Base-by-base conservation (phyloP, 2,797 vertebrate genomes). In the Clarias laeviceps region DNA sequence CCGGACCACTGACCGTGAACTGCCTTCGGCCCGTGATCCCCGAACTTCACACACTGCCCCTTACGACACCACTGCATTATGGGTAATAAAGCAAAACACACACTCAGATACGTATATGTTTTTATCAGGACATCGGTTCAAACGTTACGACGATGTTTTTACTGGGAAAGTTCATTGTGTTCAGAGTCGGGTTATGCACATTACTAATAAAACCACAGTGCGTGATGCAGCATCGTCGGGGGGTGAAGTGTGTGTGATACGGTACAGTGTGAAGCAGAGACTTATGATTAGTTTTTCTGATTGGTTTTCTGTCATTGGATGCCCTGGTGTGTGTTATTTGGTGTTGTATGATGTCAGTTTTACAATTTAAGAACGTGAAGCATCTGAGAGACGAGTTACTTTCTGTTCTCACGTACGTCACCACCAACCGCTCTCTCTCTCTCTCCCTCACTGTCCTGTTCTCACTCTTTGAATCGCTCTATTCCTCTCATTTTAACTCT, bases 1-100 rank as follows among this genome's bases (percentile, higher is more conserved):
- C 92, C 24, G 0, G 98, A 98, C 98, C 98, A 99, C 84, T 99
- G 97, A 59, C 98, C 98, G 0, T 98, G 92, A 70, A 99, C 80
- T 0, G 97, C 94, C 86, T 93, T 94, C 3, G 98, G 98, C 1
- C 98, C 98, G 0, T 96, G 95, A 18, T 99, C 98, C 34, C 98
- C 98, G 0, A 96, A 94, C 84, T 94, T 96, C 3, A 99, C 96
- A 89, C 98, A 99, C 91, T 99, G 97, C 82, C 98, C 98, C 91
- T 95, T 95, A 87, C 97, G 96, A 91, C 98, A 99, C 98, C 98
- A 99, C 98, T 99, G 94, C 80, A 84, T 61, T 64, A 80, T 24
- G 61, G 77, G 77, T 45, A 45, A 64, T 40, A 0, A 45, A 9
- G 11, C 57, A 93, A 68, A 90, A 82, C 94, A 91, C 0, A 61